phyloP scores from a whole-genome alignment of 2,888 invertebrate species.

The Parnassius glacialis region DNA sequence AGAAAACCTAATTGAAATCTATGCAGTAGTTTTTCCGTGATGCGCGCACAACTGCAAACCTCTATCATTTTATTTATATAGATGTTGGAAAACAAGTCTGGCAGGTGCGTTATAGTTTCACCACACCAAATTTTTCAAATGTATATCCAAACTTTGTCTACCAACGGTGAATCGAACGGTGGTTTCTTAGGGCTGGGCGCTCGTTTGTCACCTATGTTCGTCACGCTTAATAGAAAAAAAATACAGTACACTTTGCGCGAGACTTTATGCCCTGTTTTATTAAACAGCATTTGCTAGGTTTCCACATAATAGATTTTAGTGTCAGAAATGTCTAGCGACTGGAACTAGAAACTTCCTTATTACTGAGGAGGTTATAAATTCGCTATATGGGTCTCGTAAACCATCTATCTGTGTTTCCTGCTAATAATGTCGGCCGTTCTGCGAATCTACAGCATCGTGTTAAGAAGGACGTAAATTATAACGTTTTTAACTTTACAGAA shows the following conservation, averaged over 20 bases:
- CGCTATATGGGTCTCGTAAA: constrained; percentile 5
- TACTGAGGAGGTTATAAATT: constrained; percentile 13
- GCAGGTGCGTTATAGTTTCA: too few species aligned
- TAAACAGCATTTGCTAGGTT: constrained; percentile 31
- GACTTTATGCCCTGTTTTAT: constrained; percentile 22
- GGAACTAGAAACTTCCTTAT: constrained; percentile 30
- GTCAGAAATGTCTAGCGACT: constrained; percentile 14
- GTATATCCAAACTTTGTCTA: too few species aligned
- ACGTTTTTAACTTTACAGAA: not conserved
- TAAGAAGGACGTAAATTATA: not conserved
- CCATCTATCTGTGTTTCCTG: constrained; percentile 7
- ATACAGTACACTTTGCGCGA: not conserved
- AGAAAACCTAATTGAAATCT: too few species aligned
- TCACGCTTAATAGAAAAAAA: too few species aligned
- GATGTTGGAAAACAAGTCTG: too few species aligned
- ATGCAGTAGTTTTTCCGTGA: too few species aligned
- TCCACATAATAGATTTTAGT: constrained; percentile 19
- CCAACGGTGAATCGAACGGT: too few species aligned
- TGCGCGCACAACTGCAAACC: too few species aligned
- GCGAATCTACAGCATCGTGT: not conserved
- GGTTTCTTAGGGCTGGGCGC: too few species aligned
- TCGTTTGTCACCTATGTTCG: too few species aligned
- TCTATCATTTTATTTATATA: too few species aligned
- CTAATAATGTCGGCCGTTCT: constrained; percentile 10
- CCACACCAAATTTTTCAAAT: too few species aligned